Evolutionary conservation across 2,888 invertebrate species (phyloP).

Genomic region (Hedya salicella): DNA sequence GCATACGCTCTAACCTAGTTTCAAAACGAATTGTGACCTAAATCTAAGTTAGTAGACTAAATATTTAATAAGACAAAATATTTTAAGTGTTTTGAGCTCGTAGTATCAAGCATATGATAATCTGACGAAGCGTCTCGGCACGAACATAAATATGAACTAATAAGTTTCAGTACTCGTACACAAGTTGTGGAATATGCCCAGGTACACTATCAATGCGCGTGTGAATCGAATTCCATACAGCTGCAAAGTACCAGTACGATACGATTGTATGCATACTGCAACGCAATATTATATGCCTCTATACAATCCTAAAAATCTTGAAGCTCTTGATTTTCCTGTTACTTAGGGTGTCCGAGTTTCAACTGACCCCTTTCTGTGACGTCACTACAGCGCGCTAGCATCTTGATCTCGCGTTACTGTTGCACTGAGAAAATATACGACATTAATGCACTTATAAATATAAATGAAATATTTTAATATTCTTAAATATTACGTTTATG

Average conservation of each 20-base stretch:
- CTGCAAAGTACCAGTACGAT: not conserved
- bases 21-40: constrained; percentile 36
- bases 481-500: too few relatives aligned
- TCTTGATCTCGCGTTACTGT: constrained; percentile 31
- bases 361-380: constrained; percentile 41
- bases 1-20: constrained; percentile 39
- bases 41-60: constrained; percentile 16
- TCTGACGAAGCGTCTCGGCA: not conserved
- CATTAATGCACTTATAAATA: too few relatives aligned
- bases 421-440: constrained; percentile 19
- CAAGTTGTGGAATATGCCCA: not conserved
- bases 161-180: not conserved
- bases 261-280: too few relatives aligned
- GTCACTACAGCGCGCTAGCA: constrained; percentile 39
- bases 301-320: constrained; percentile 18
- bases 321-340: constrained; percentile 32
- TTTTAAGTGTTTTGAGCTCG: not conserved
- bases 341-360: constrained; percentile 39
- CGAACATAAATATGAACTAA: not conserved
- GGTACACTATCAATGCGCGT: too few relatives aligned
- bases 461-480: too few relatives aligned
- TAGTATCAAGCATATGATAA: not conserved
- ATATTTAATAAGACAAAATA: not conserved
- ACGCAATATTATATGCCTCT: too few relatives aligned
- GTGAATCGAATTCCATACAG: too few relatives aligned